These are phyloP conservation scores for Trachelus troglodyta DNA, from an alignment of 2,888 invertebrate genomes.

Conservation along the genomic window DNA sequence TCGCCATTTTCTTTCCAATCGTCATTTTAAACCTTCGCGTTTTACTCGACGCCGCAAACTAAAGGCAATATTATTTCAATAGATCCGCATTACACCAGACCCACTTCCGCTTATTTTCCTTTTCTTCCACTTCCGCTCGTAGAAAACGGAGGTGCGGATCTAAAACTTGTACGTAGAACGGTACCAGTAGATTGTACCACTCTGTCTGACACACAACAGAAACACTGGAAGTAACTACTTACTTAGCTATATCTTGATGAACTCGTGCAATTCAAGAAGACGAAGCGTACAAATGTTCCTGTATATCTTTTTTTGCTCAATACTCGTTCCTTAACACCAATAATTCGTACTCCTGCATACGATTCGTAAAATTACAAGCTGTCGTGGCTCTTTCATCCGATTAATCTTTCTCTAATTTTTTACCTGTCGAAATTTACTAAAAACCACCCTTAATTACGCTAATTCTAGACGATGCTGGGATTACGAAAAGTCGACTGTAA, in stretches of 20 bases:
- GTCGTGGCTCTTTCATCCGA: background rate
- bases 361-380: background rate
- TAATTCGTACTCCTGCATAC: background rate
- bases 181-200: background rate
- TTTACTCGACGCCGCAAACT: constrained; percentile 16
- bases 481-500: constrained; percentile 50
- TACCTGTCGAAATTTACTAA: background rate
- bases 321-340: background rate
- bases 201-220: background rate
- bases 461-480: constrained; percentile 38
- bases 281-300: background rate
- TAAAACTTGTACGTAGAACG: background rate
- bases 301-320: background rate
- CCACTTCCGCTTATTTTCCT: background rate
- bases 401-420: background rate
- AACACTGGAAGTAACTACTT: background rate
- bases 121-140: constrained; percentile 6
- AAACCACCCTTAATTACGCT: constrained; percentile 17
- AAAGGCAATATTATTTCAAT: constrained; percentile 49
- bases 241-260: background rate
- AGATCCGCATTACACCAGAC: constrained; percentile 23
- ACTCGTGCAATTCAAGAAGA: background rate
- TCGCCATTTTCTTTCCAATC: constrained; percentile 4
- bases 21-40: constrained; percentile 17
- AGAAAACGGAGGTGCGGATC: background rate